A percentile compares a stretch with the other conserved stretches of the same genome.
Evolutionary conservation across 30 jellyfish, hydroid and myxozoan genomes (phyloP).

Genomic region (Chironex yamaguchii): DNA sequence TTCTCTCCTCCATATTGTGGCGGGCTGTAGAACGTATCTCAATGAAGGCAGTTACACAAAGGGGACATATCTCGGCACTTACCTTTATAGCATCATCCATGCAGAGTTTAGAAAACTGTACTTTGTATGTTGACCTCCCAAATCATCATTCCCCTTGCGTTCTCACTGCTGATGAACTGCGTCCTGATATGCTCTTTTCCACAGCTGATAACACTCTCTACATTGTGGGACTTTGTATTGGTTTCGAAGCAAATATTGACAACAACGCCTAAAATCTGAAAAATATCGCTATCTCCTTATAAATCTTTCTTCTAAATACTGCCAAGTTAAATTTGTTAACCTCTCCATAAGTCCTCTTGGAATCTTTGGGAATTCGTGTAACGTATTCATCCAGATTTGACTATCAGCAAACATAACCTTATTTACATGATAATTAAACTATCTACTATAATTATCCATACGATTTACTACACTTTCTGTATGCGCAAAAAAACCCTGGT

Average conservation of each 20-base stretch:
- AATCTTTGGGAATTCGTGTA: no score
- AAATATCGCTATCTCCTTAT: not conserved
- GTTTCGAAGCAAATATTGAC: not conserved
- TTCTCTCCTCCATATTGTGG: slow-evolving; percentile 25
- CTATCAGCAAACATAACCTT: no score
- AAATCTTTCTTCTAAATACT: no score
- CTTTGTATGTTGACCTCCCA: slow-evolving; percentile 30
- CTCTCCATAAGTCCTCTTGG: no score
- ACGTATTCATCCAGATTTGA: no score
- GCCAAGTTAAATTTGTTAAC: no score
- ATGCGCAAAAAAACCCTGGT: no score
- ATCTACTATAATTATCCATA: no score
- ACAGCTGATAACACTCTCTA: not conserved
- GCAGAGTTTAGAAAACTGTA: slow-evolving; percentile 13
- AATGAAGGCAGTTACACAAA: not conserved
- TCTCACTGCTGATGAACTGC: slow-evolving; percentile 5
- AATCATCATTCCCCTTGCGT: slow-evolving; percentile 14
- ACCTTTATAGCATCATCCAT: slow-evolving; percentile 19
- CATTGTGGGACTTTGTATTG: not conserved
- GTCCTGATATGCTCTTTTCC: slow-evolving; percentile 27
- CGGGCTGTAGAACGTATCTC: not conserved
- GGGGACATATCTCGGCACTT: slow-evolving; percentile 29
- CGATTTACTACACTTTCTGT: no score
- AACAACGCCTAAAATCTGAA: not conserved
- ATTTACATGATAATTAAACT: no score